Evolutionary conservation across 2,113 vertebrate genomes (phyloP).

Genomic region (Baryphthengus martii): DNA sequence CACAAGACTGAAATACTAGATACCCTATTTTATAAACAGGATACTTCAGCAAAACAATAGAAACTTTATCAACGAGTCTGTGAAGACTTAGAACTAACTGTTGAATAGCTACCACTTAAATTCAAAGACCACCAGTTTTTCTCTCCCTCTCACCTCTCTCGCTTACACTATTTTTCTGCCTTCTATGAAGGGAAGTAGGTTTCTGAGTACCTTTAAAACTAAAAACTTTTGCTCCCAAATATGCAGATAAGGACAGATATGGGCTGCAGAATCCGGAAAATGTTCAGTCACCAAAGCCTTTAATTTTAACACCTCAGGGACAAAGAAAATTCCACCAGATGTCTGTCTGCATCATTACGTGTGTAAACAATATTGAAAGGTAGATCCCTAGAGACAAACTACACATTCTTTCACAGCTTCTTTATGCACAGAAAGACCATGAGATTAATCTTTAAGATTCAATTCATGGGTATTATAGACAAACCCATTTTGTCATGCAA

Average conservation of each 20-base stretch:
- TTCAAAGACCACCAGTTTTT: not conserved
- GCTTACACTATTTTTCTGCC: not conserved
- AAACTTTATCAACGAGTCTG: not conserved
- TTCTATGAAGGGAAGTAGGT: not conserved
- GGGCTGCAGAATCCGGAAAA: not conserved
- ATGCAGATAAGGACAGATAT: not conserved
- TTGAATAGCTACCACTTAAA: not conserved
- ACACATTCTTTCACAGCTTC: not conserved
- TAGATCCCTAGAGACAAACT: not conserved
- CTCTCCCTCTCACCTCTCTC: not conserved
- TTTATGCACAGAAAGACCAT: not conserved
- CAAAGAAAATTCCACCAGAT: not conserved
- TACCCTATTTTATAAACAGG: not conserved
- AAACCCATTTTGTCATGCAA: rapidly evolving
- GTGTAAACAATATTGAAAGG: not conserved
- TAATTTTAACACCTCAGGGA: not conserved
- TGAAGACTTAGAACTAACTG: not conserved
- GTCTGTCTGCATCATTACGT: not conserved
- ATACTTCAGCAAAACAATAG: not conserved
- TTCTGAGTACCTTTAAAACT: not conserved
- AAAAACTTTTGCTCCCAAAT: not conserved
- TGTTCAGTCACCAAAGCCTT: not conserved
- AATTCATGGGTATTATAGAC: not conserved
- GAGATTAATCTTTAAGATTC: not conserved
- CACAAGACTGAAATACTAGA: not conserved